A percentile compares a stretch with the other conserved stretches of the same genome.
Conservation (phyloP, 2,113 vertebrate species). For the Cephalopholis sonnerati region DNA sequence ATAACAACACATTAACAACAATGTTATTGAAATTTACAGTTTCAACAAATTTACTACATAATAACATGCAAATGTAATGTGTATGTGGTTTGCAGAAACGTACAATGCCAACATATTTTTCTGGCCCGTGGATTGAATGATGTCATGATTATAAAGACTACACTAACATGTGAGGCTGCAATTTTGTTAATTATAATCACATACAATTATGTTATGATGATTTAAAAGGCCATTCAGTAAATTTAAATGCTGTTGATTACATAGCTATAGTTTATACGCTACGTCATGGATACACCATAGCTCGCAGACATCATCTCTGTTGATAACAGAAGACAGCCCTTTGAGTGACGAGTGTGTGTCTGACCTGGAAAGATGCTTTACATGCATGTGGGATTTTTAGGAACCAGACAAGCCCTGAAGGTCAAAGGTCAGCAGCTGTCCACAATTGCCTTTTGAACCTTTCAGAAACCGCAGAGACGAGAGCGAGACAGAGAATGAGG, state of each 20-base stretch:
- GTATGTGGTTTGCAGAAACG: no score
- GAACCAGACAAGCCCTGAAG: conserved; percentile 32
- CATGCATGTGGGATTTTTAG: conserved; percentile 36
- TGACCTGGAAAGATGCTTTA: conserved; percentile 21
- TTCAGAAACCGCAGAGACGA: conserved; percentile 16
- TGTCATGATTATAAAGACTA: conserved; percentile 12
- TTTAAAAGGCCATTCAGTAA: neutral
- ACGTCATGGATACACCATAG: neutral
- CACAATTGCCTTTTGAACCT: conserved; percentile 44
- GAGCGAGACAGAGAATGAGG: neutral
- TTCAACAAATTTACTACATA: no score
- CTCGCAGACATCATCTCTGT: neutral
- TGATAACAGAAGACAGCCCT: neutral
- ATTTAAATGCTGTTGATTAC: conserved; percentile 4
- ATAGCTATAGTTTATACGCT: neutral
- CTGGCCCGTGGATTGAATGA: no score
- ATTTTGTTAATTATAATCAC: conserved; percentile 7
- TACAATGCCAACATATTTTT: no score
- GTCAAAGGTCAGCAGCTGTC: conserved; percentile 61
- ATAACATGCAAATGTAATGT: no score
- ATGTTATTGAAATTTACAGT: no score
- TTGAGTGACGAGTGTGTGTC: conserved; percentile 15
- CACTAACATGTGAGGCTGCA: neutral
- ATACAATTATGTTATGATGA: neutral
- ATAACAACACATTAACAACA: no score